Evolutionary conservation across 2,113 vertebrate species (phyloP).

Genomic region (Aspidoscelis tigris): DNA sequence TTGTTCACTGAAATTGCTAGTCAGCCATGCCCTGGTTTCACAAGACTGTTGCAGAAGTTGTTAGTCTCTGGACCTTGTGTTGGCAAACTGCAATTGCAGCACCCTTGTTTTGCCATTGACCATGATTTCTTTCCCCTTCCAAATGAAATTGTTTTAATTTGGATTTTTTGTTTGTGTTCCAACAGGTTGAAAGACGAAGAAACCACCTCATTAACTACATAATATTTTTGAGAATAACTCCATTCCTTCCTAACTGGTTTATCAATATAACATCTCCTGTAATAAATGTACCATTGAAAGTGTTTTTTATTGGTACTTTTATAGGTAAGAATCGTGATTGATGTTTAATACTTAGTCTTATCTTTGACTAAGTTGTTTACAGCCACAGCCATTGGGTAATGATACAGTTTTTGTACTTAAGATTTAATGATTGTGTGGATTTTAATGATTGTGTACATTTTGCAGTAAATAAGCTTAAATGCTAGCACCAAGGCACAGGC

Average conservation of each 20-base stretch:
- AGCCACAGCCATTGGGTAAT: constrained; percentile 30
- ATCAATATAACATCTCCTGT: constrained; percentile 99
- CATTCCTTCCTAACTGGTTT: constrained; percentile 99
- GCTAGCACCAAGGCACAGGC: background rate
- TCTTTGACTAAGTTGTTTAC: background rate
- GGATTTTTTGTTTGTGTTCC: constrained; percentile 35
- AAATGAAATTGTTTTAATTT: constrained; percentile 32
- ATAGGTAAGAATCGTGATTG: constrained; percentile 83
- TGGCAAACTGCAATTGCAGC: too few species aligned
- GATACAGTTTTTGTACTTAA: background rate
- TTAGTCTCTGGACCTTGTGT: too few species aligned
- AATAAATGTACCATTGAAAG: constrained; percentile 95
- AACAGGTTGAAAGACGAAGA: constrained; percentile 93
- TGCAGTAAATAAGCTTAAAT: background rate
- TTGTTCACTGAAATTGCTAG: too few species aligned
- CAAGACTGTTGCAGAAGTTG: too few species aligned
- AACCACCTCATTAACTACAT: constrained; percentile 99
- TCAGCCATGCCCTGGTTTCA: too few species aligned
- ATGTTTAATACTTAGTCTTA: background rate
- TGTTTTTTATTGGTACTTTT: constrained; percentile 98
- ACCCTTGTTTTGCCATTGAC: too few species aligned
- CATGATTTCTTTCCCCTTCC: too few species aligned
- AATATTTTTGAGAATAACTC: constrained; percentile 98
- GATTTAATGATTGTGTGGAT: background rate
- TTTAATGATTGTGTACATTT: background rate